phyloP scores from a whole-genome alignment of 2,797 vertebrate species.

The Lacerta viridis region DNA sequence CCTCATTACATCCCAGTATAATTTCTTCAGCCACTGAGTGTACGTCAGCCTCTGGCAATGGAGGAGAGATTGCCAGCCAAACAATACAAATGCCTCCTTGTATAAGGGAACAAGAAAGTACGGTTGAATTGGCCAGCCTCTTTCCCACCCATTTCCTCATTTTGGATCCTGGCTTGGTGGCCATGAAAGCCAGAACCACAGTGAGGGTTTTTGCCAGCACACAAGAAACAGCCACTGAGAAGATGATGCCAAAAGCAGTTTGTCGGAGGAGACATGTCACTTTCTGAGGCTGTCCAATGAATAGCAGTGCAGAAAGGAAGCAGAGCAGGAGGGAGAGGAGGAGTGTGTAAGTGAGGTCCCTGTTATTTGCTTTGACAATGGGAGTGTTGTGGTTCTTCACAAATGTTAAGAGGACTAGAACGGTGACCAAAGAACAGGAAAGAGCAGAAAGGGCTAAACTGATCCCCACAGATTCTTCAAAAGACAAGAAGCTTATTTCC shows the following conservation, averaged over 20 bases:
- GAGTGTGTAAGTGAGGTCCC: neutral
- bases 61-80: neutral
- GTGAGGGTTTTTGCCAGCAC: neutral
- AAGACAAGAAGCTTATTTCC: neutral
- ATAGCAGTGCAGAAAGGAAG: neutral
- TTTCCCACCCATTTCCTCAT: neutral
- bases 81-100: neutral
- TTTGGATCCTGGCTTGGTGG: neutral
- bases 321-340: neutral
- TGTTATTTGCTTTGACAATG: neutral
- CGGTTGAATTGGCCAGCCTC: neutral
- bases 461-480: neutral
- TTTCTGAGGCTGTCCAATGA: neutral
- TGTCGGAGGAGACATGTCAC: neutral
- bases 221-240: neutral
- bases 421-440: neutral
- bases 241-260: neutral
- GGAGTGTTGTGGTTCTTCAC: neutral
- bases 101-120: neutral
- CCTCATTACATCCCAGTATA: neutral
- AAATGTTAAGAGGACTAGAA: neutral
- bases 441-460: neutral
- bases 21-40: neutral
- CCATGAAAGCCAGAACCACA: neutral
- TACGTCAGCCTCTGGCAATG: neutral